Evolutionary conservation across 23 tunicate genomes (phyloP), one percentile per base, ranked within the genome.

Genomic region (Ciona savignyi): DNA sequence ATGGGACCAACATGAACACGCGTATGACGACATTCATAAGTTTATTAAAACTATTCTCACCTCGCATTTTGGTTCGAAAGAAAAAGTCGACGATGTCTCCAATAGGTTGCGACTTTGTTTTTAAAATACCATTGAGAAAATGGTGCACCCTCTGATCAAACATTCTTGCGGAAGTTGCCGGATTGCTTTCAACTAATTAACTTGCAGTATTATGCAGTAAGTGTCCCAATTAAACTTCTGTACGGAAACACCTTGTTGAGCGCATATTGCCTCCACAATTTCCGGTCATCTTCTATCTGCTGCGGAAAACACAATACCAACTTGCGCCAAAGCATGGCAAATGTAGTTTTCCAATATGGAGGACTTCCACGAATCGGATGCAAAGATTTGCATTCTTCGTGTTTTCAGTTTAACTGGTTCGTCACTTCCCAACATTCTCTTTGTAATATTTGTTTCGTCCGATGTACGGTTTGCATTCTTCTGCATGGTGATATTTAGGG

Each of bases 81-180:
- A 76, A 76, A 29, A 32, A 76, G 32, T 76, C 80, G 1, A 76
- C 65, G 30, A 76, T 51, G 64, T 76, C 51, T 11, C 80, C 80
- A 33, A 63, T 76, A 24, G 71, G 66, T 2, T 73, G 68, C 1
- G 32, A 33, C 25, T 73, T 27, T 33, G 66, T 51, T 31, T 42
- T 73, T 1, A 70, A 21, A 1, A 70, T 33, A 27, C 34, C 74
- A 9, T 75, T 32, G 25, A 75, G 33, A 62, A 75, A 75, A 31
- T 32, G 60, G 3, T 65, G 42, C 4, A 64, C 27, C 51, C 80
- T 29, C n/a, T 64, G 70, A 32, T 75, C 80, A 20, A 75, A 75
- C 80, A 75, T 73, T 73, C 78, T 29, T 25, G 63, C 60, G 29
- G 63, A 29, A 22, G 78, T 73, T 23, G 60, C 68, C 22, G 67